These are phyloP conservation scores for Acanthosoma haemorrhoidale DNA, from an alignment of 2,888 invertebrate genomes.

Conservation along the genomic window DNA sequence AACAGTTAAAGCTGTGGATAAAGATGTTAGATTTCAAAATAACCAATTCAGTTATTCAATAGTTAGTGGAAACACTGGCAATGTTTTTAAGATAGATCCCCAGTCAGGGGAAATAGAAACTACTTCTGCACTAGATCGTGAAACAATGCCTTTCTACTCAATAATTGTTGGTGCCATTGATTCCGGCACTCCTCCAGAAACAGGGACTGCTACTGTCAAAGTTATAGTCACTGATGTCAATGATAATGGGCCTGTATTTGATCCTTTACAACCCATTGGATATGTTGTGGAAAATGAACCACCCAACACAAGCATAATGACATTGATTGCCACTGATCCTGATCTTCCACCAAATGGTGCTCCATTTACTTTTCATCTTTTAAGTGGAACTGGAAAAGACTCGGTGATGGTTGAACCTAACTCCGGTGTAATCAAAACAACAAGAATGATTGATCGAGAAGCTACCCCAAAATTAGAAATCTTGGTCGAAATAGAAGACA, in stretches of 20 bases:
- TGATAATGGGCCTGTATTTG: slow-evolving; percentile 85
- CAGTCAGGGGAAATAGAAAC: slow-evolving; percentile 76
- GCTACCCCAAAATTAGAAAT: slow-evolving; percentile 67
- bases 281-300: slow-evolving; percentile 83
- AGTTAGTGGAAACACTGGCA: slow-evolving; percentile 73
- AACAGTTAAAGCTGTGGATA: slow-evolving; percentile 80
- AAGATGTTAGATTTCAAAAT: slow-evolving; percentile 83
- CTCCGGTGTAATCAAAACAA: slow-evolving; percentile 73
- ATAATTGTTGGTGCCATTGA: slow-evolving; percentile 82
- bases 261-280: slow-evolving; percentile 63
- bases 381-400: slow-evolving; percentile 72
- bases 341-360: slow-evolving; percentile 87
- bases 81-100: slow-evolving; percentile 80
- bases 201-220: slow-evolving; percentile 79
- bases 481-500: slow-evolving; percentile 79
- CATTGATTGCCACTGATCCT: slow-evolving; percentile 79
- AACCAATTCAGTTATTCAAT: slow-evolving; percentile 89
- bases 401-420: slow-evolving; percentile 71
- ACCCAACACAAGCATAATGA: slow-evolving; percentile 73
- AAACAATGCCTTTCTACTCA: slow-evolving; percentile 67
- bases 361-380: slow-evolving; percentile 74
- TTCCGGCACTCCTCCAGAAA: slow-evolving; percentile 82
- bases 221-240: slow-evolving; percentile 81
- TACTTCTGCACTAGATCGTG: slow-evolving; percentile 69
- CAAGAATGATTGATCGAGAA: slow-evolving; percentile 76